A percentile compares a stretch with the other conserved stretches of the same genome.
Evolutionary conservation across 1,140 invertebrate genomes (phyloP).

Genomic region (Zaprionus kolodkinae): DNA sequence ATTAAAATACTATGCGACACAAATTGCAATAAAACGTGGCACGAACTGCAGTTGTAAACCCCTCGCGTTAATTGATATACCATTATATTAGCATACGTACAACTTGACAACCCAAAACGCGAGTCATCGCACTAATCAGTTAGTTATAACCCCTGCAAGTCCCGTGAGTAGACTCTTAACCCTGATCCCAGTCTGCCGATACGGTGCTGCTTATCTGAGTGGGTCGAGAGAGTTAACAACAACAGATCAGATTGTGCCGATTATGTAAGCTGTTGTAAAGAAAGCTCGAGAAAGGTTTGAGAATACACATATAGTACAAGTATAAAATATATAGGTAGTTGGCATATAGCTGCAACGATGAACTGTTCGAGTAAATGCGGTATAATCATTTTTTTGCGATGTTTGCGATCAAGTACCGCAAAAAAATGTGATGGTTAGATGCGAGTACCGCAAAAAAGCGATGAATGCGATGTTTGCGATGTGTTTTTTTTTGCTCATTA

Average conservation of each 20-base stretch:
- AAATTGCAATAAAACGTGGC: neutral
- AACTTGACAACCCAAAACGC: neutral
- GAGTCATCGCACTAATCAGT: neutral
- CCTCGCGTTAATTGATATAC: neutral
- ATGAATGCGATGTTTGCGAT: too few relatives aligned
- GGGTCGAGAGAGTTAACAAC: neutral
- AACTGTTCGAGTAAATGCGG: too few relatives aligned
- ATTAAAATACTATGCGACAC: neutral
- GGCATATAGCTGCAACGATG: too few relatives aligned
- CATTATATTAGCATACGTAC: too few relatives aligned
- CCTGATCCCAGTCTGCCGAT: conserved; percentile 3
- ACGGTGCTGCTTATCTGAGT: neutral
- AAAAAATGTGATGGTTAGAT: too few relatives aligned
- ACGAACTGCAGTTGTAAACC: neutral
- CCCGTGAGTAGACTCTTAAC: neutral
- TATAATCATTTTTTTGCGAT: too few relatives aligned
- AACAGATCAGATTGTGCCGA: neutral
- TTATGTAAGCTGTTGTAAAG: neutral
- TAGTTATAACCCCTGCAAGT: neutral
- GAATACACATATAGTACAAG: neutral
- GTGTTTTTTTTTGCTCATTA: too few relatives aligned
- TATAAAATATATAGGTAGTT: too few relatives aligned
- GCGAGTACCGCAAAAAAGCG: too few relatives aligned
- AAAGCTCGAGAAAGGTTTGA: neutral
- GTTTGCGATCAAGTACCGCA: too few relatives aligned